A percentile compares a stretch with the other conserved stretches of the same genome.
Evolutionary conservation across 2,797 vertebrate species (phyloP).

Genomic region (Stomatorhinus walkeri): DNA sequence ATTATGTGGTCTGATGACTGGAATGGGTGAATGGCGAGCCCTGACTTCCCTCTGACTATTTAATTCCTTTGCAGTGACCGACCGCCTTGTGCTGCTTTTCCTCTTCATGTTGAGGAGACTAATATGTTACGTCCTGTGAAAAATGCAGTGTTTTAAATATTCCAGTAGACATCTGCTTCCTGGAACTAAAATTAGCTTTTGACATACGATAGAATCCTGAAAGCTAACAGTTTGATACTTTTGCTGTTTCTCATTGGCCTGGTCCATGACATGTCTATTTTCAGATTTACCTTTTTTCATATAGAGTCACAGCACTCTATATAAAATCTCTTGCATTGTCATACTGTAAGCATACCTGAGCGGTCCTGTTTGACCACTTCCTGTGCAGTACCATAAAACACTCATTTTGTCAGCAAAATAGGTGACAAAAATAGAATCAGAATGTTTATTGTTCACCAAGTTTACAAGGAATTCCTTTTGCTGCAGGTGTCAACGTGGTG

Average conservation of each 20-base stretch:
- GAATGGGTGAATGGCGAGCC: neutral
- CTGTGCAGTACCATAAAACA: neutral
- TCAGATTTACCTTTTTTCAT: neutral
- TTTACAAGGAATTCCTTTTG: neutral
- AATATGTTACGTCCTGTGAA: neutral
- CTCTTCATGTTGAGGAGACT: neutral
- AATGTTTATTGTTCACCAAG: neutral
- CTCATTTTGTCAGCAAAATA: neutral
- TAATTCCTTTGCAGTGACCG: neutral
- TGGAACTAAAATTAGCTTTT: slow-evolving; percentile 1
- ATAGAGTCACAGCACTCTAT: neutral
- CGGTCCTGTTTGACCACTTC: neutral
- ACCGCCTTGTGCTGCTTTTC: neutral
- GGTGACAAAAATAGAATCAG: neutral
- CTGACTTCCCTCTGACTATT: neutral
- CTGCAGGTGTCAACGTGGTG: neutral
- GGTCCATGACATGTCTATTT: neutral
- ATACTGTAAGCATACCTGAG: neutral
- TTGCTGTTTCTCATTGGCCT: neutral
- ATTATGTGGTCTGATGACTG: neutral
- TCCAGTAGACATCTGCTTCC: neutral
- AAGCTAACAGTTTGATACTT: neutral
- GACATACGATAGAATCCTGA: neutral
- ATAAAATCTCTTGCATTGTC: neutral
- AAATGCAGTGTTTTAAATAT: neutral